Conservation (phyloP, 2,888 invertebrate species). For the Tanytarsus gracilentus region DNA sequence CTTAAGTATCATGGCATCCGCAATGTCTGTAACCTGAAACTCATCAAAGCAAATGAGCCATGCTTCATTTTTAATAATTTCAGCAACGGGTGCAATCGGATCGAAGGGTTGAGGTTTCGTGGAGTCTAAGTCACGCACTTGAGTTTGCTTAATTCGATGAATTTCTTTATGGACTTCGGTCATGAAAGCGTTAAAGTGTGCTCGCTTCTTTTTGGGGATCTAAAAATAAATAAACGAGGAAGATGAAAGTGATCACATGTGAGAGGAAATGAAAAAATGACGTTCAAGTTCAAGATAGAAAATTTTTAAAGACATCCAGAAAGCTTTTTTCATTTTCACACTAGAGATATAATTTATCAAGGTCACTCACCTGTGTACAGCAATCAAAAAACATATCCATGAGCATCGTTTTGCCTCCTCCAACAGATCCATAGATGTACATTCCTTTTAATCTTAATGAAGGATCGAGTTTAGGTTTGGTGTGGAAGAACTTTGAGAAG, state of each 20-base stretch:
- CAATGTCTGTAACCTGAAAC: constrained; percentile 93
- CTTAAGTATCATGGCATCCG: constrained; percentile 98
- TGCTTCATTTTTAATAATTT: constrained; percentile 70
- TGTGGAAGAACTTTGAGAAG: constrained; percentile 17
- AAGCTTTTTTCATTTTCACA: neutral
- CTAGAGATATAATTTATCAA: neutral
- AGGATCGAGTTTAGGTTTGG: constrained; percentile 33
- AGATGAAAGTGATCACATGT: no score
- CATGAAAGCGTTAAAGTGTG: constrained; percentile 98
- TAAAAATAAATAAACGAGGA: constrained; percentile 38
- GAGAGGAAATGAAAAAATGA: neutral
- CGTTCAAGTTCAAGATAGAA: neutral
- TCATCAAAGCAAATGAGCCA: constrained; percentile 98
- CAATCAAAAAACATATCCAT: constrained; percentile 96
- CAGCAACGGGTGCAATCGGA: constrained; percentile 90
- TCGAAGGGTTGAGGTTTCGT: constrained; percentile 66
- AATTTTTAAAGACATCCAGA: constrained; percentile 21
- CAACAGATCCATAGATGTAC: constrained; percentile 84
- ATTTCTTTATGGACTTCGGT: constrained; percentile 85
- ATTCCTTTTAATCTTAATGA: constrained; percentile 61
- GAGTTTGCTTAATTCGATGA: constrained; percentile 65
- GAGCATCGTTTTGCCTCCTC: constrained; percentile 96
- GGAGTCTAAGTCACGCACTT: constrained; percentile 42
- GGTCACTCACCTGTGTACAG: constrained; percentile 46
- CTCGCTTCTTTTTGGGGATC: constrained; percentile 63